phyloP scores from a whole-genome alignment of 1,140 invertebrate genomes.

The Andricus grossulariae region DNA sequence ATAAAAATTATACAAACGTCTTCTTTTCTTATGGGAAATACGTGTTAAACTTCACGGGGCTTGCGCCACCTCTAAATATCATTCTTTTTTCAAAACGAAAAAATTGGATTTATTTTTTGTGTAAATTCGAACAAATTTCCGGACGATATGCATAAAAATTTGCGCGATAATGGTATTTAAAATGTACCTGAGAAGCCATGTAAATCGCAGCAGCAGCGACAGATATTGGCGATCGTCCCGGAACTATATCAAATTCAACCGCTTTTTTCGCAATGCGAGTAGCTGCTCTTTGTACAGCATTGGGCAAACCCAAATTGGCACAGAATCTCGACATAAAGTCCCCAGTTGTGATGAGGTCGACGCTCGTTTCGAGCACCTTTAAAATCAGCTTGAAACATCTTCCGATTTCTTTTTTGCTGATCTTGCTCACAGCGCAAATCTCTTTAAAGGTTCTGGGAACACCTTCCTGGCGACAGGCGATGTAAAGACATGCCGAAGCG shows the following conservation, averaged over 20 bases:
- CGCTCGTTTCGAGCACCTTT: constrained; percentile 94
- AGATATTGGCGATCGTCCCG: constrained; percentile 98
- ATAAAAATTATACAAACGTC: no score
- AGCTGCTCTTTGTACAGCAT: constrained; percentile 95
- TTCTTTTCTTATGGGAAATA: no score
- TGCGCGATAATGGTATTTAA: no score
- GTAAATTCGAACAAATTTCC: no score
- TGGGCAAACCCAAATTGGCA: constrained; percentile 90
- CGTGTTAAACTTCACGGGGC: no score
- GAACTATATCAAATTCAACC: constrained; percentile 97
- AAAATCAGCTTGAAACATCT: constrained; percentile 96
- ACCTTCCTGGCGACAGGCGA: constrained; percentile 98
- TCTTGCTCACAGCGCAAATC: constrained; percentile 98
- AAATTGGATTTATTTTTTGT: no score
- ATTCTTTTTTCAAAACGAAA: no score
- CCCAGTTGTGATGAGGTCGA: constrained; percentile 98
- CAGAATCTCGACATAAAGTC: constrained; percentile 98
- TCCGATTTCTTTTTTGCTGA: constrained; percentile 99
- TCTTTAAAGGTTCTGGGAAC: constrained; percentile 99
- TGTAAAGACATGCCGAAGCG: constrained; percentile 98
- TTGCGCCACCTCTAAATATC: no score
- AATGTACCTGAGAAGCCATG: constrained; percentile 95
- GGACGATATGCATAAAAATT: no score
- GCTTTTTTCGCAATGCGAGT: constrained; percentile 98
- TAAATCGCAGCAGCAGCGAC: constrained; percentile 99